These are phyloP conservation scores for Sphenopsis melanotis DNA, from an alignment of 2,797 vertebrate genomes.

Conservation along the genomic window DNA sequence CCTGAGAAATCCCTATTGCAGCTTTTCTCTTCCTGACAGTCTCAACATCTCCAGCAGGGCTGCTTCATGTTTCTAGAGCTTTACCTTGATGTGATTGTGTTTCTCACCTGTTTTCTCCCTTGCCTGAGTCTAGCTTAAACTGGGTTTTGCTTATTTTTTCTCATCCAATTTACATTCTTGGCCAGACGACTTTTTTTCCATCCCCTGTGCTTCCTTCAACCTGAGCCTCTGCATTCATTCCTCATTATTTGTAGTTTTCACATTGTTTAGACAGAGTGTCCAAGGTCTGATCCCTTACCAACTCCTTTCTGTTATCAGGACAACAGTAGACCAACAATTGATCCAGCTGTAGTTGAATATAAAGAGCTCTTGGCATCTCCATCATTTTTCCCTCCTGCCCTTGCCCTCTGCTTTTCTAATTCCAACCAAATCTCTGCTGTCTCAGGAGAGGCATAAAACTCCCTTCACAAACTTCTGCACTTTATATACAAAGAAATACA, in stretches of 20 bases:
- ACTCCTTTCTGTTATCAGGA: background rate
- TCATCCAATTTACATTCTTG: background rate
- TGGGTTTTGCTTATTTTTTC: background rate
- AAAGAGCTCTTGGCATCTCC: background rate
- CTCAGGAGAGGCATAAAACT: conserved; percentile 6
- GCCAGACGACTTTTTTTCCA: background rate
- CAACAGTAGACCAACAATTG: background rate
- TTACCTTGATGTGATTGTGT: background rate
- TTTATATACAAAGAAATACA: background rate
- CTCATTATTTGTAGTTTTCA: background rate
- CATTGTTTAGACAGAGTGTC: background rate
- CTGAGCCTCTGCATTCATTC: background rate
- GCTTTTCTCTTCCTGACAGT: background rate
- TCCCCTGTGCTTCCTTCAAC: background rate
- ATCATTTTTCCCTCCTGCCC: background rate
- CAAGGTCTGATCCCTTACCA: background rate
- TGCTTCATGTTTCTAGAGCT: background rate
- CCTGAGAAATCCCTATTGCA: background rate
- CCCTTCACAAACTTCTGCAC: background rate
- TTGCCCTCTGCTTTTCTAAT: background rate
- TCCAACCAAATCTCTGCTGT: background rate
- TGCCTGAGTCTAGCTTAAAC: background rate
- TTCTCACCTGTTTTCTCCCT: background rate
- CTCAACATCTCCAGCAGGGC: background rate
- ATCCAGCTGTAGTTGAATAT: background rate